Percentiles rank a stretch among this genome's conserved stretches.
These are phyloP conservation scores for Ephestia elutella DNA, from an alignment of 1,140 invertebrate genomes.

Conservation along the genomic window DNA sequence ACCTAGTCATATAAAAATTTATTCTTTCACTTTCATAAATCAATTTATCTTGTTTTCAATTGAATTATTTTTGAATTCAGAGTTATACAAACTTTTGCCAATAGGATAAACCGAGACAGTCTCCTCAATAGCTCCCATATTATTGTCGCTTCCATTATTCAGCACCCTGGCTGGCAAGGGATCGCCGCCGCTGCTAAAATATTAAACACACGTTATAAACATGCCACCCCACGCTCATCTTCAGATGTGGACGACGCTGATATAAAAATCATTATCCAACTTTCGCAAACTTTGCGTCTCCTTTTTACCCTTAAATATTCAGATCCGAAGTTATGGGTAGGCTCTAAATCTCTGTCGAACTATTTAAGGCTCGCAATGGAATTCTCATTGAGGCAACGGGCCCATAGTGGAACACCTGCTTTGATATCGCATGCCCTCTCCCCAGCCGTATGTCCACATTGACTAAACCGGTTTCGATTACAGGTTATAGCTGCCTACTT, in stretches of 20 bases:
- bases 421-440: slow-evolving; percentile 63
- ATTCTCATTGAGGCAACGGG: slow-evolving; percentile 66
- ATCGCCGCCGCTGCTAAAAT: slow-evolving; percentile 56
- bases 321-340: not conserved
- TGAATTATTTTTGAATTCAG: no score
- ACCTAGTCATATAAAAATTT: no score
- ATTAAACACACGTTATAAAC: slow-evolving; percentile 70
- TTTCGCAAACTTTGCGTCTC: slow-evolving; percentile 7
- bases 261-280: slow-evolving; percentile 40
- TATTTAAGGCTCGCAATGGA: slow-evolving; percentile 48
- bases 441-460: slow-evolving; percentile 59
- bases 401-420: slow-evolving; percentile 62
- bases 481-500: slow-evolving; percentile 62
- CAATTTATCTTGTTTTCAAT: no score
- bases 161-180: slow-evolving; percentile 47
- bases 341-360: slow-evolving; percentile 36
- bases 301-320: not conserved
- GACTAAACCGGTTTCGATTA: slow-evolving; percentile 67
- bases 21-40: no score
- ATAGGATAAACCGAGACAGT: slow-evolving; percentile 49
- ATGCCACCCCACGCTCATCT: slow-evolving; percentile 49
- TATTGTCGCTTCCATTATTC: slow-evolving; percentile 70
- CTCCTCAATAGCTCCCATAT: slow-evolving; percentile 41
- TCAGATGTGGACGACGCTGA: slow-evolving; percentile 37
- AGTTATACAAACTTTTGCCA: slow-evolving; percentile 17